phyloP scores from a whole-genome alignment of 64 coral and sea anemone species.

The Anthopleura sola region DNA sequence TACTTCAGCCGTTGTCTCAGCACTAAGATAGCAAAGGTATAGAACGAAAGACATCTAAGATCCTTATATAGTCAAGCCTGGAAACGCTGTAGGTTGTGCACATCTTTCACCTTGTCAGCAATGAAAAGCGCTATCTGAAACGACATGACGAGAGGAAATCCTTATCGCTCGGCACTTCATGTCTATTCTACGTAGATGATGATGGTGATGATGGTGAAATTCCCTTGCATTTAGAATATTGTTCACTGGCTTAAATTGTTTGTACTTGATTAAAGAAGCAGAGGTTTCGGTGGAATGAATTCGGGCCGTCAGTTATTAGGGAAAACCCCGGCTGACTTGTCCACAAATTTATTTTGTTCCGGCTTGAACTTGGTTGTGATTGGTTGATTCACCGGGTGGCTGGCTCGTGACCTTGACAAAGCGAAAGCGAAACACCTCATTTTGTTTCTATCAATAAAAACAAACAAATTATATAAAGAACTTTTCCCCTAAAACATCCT shows the following conservation, averaged over 20 bases:
- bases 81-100: neutral
- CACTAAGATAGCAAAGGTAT: neutral
- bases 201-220: neutral
- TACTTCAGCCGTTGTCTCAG: neutral
- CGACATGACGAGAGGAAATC: neutral
- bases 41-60: neutral
- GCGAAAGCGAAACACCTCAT: neutral
- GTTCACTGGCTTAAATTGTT: neutral
- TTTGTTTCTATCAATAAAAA: conserved; percentile 1
- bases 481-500: neutral
- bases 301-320: neutral
- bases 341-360: neutral
- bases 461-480: neutral
- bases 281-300: neutral
- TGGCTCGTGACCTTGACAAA: neutral
- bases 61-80: neutral
- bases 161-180: neutral
- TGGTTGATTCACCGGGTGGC: neutral
- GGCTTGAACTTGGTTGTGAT: neutral
- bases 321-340: neutral
- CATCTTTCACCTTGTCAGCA: too few species aligned
- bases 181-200: neutral
- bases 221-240: neutral
- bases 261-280: neutral
- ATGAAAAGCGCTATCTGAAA: neutral